These are phyloP conservation scores for Stenolophus ochropezus DNA, from an alignment of 2,888 invertebrate species.

Conservation along the genomic window DNA sequence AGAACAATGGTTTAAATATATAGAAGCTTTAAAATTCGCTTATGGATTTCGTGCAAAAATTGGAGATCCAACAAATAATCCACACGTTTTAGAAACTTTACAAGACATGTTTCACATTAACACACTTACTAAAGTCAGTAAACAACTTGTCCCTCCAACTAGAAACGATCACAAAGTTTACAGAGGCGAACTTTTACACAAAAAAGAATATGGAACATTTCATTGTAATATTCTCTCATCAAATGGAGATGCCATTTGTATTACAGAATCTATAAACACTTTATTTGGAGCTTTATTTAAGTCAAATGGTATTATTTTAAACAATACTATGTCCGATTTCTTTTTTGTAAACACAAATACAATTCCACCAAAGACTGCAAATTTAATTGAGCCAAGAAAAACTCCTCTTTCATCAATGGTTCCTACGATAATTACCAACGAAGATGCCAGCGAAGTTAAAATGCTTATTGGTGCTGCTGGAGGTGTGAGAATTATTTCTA, in stretches of 20 bases:
- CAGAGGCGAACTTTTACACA: constrained; percentile 74
- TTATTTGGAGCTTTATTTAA: constrained; percentile 86
- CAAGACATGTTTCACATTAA: constrained; percentile 74
- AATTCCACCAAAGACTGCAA: constrained; percentile 85
- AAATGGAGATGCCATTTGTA: constrained; percentile 79
- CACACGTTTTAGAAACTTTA: neutral
- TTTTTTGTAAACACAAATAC: constrained; percentile 78
- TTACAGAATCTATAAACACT: constrained; percentile 79
- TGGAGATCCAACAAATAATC: constrained; percentile 78
- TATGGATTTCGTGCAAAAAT: constrained; percentile 87
- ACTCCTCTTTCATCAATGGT: constrained; percentile 91
- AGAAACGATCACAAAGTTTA: constrained; percentile 77
- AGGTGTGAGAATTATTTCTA: constrained; percentile 88
- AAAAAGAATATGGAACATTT: constrained; percentile 76
- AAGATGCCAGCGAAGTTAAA: constrained; percentile 75
- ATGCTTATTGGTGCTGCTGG: constrained; percentile 86
- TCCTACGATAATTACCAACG: constrained; percentile 82
- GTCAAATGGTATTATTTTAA: constrained; percentile 85
- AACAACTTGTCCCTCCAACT: constrained; percentile 73
- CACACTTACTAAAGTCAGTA: constrained; percentile 76
- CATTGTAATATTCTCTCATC: constrained; percentile 77
- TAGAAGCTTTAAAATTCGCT: constrained; percentile 94
- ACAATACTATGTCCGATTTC: constrained; percentile 90
- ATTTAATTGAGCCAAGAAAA: constrained; percentile 85
- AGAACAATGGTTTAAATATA: constrained; percentile 82